Evolutionary conservation across 2,888 invertebrate genomes (phyloP).

Genomic region (Eupithecia tripunctaria): DNA sequence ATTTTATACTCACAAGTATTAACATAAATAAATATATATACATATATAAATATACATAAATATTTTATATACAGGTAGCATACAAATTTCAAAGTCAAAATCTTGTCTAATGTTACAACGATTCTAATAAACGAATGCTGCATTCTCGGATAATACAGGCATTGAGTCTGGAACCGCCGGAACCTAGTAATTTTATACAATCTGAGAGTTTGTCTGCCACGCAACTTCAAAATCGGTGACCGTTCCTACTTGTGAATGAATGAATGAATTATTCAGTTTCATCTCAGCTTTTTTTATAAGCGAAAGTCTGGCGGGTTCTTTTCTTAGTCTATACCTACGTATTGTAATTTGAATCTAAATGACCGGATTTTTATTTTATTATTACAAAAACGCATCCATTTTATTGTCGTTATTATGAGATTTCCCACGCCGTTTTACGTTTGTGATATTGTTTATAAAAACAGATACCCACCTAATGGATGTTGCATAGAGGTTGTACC

Average conservation of each 20-base stretch:
- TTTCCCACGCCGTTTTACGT: not conserved
- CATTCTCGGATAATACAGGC: not conserved
- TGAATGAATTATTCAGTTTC: no score
- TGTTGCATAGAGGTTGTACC: not conserved
- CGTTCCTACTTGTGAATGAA: no score
- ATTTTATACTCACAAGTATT: not conserved
- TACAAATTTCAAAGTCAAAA: not conserved
- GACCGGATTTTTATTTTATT: not conserved
- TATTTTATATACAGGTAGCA: not conserved
- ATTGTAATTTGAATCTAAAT: not conserved
- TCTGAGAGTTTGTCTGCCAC: no score
- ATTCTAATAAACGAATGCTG: not conserved
- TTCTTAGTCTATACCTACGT: not conserved
- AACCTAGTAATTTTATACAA: no score
- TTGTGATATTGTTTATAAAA: not conserved
- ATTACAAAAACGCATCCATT: slow-evolving; percentile 1
- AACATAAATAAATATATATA: not conserved
- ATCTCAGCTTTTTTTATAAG: no score
- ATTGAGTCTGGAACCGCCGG: no score
- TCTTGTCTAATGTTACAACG: not conserved
- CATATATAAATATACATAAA: no score
- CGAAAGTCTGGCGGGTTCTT: no score
- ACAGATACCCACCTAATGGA: not conserved
- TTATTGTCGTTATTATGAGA: not conserved
- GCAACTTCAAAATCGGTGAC: no score